Percentiles rank a stretch among this genome's conserved stretches.
Conservation (phyloP, 2,888 invertebrate genomes). For the Glyphotaelius pellucidus region DNA sequence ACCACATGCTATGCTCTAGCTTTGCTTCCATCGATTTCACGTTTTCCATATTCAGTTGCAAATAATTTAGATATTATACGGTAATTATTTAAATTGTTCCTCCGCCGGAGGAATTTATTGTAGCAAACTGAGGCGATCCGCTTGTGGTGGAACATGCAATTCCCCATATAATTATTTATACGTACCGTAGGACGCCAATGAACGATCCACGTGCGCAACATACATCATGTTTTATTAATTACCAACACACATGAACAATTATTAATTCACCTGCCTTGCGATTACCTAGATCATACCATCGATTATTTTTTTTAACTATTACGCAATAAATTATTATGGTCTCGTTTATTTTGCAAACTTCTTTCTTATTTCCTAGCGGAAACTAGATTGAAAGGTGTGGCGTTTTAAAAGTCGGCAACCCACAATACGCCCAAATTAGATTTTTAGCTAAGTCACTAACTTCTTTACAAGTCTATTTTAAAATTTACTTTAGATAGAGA, state of each 20-base stretch:
- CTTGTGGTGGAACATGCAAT: conserved; percentile 15
- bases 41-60: conserved; percentile 46
- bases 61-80: conserved; percentile 14
- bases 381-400: neutral
- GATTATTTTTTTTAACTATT: neutral
- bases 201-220: neutral
- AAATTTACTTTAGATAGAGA: neutral
- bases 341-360: neutral
- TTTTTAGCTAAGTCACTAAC: neutral
- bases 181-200: neutral
- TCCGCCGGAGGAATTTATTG: neutral
- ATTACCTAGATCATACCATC: neutral
- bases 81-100: conserved; percentile 44
- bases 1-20: conserved; percentile 5
- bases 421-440: neutral
- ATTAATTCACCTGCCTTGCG: neutral
- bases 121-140: conserved; percentile 32
- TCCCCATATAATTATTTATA: neutral
- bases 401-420: neutral
- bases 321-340: neutral
- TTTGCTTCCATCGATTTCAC: conserved; percentile 42
- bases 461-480: neutral
- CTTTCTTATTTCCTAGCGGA: neutral
- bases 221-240: neutral
- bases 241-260: neutral